Evolutionary conservation across 2,113 vertebrate species (phyloP), one percentile per base, ranked within the genome.

Genomic region (Prolemur simus): DNA sequence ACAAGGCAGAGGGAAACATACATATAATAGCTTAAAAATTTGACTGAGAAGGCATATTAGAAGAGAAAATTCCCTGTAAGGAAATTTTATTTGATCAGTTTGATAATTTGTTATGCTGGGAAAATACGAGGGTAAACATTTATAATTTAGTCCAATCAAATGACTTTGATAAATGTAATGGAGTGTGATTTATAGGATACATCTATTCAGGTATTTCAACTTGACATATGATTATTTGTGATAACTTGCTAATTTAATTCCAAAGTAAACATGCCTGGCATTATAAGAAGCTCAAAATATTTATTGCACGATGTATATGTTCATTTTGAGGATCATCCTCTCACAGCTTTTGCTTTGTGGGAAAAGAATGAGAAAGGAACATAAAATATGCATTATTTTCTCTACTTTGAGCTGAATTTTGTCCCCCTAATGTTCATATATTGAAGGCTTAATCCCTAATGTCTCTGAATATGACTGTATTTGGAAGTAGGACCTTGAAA

Each of bases 181-280:
- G 11, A 60, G 34, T 76, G 6, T 94, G 64, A 54, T 71, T 96
- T 92, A 87, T 73, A 37, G 32, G 17, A 39, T 56, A 69, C 11
- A 71, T 52, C 5, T 15, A 32, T 85, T 90, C 34, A 88, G 37
- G 47, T 10, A 52, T 94, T 97, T 91, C 58, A 54, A 73, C 17
- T 58, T 95, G 78, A 87, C 25, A 20, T 82, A 39, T 45, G 52
- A 93, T 96, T 95, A 66, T 49, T 23, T n/a, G 91, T 89, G 47
- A 63, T 64, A 95, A 91, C 6, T 66, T 92, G 85, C 52, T 87
- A 88, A 52, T 82, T n/a, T 73, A 77, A 37, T 69, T 93, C 27
- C 49, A 93, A 87, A 91, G 27, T 74, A 92, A 96, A 69, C 32
- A 76, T 80, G 39, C 21, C 45, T 80, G 20, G 3, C 49, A 74